phyloP scores from a whole-genome alignment of 2,888 invertebrate species.

The Fissipunctia ypsillon region DNA sequence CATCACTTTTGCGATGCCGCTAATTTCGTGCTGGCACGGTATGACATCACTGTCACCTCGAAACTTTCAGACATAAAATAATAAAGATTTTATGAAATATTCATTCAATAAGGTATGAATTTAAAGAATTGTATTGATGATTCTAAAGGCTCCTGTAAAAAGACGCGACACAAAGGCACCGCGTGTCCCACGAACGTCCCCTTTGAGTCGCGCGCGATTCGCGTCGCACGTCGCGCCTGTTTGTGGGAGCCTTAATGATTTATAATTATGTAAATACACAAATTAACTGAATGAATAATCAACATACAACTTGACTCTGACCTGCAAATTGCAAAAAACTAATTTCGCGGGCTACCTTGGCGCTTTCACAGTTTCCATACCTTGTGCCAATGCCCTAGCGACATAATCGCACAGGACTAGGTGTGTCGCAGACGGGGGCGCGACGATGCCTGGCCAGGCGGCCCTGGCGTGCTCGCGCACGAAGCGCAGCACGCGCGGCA shows the following conservation, averaged over 20 bases:
- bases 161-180: too few species aligned
- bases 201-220: too few species aligned
- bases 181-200: too few species aligned
- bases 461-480: constrained; percentile 80
- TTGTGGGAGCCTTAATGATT: too few species aligned
- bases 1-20: neutral
- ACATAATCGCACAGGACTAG: constrained; percentile 82
- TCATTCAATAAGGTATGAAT: neutral
- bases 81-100: neutral
- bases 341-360: neutral
- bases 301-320: too few species aligned
- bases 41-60: neutral
- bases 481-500: constrained; percentile 83
- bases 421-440: constrained; percentile 70
- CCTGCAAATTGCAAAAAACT: neutral
- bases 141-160: too few species aligned
- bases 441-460: constrained; percentile 79
- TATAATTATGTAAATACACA: too few species aligned
- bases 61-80: neutral
- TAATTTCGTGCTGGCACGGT: neutral
- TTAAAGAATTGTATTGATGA: neutral
- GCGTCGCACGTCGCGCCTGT: too few species aligned
- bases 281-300: too few species aligned
- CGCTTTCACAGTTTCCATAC: constrained; percentile 55
- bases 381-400: constrained; percentile 83